Base-by-base conservation (phyloP, 2,797 vertebrate species). In the Gallinago stenura region DNA sequence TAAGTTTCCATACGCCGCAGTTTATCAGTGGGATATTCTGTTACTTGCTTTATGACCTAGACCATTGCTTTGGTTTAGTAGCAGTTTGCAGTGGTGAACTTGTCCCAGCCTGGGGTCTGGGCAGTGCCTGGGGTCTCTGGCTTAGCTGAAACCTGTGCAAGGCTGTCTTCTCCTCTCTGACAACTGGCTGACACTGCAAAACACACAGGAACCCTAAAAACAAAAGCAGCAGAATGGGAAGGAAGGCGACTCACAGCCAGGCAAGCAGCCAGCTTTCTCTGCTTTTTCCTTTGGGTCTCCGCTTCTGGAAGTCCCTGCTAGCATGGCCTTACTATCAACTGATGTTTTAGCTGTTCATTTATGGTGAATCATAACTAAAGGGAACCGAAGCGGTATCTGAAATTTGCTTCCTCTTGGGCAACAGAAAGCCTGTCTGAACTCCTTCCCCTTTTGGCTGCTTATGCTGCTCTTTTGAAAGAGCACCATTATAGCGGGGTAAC, bases 141-240 rank as follows among this genome's bases (percentile, higher is more conserved):
- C 43, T 69, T 26, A 51, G 61, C 50, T 80, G 41, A 89, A 95
- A 78, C 16, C 35, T 15, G 14, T 45, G 69, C 39, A 76, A 81
- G 30, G 30, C 86, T 87, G 26, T 48, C 68, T 62, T 93, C 57
- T 84, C 68, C 70, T 66, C 73, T 77, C 60, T 60, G 71, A 83
- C 37, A 95, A 81, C 71, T 60, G 84, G 64, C 87, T 95, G 92
- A 90, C 60, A 6, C 62, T 89, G 94, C 93, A 97, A 90, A 92
- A 90, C 0, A 4, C 75, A 84, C 89, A 96, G 94, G 90, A 93
- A 96, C 90, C 87, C 82, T 81, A 68, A 76, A 93, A 81, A 93
- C 94, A 97, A 96, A 97, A 89, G 91, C 92, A 70, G 28, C 66
- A 62, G 77, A 77, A 90, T 68, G 87, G 91, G 87, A 97, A 96